These are phyloP conservation scores for Epinotia brunnichana DNA, from an alignment of 2,888 invertebrate genomes.

Conservation along the genomic window DNA sequence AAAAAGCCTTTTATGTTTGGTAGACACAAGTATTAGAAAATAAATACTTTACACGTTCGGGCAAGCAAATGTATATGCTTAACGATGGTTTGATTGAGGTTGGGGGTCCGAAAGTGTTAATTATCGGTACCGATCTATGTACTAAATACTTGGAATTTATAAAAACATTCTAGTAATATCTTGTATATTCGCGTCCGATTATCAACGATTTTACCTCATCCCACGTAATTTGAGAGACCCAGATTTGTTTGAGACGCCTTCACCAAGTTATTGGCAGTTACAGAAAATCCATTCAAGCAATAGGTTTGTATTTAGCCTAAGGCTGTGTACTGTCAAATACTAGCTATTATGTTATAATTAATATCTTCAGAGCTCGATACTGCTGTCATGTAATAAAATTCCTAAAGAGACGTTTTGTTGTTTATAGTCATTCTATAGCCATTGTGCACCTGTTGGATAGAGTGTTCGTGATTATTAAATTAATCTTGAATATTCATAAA, in stretches of 20 bases:
- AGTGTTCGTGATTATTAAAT: constrained; percentile 1
- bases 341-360: constrained; percentile 33
- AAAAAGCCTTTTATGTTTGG: too few species aligned
- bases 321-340: constrained; percentile 28
- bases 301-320: constrained; percentile 20
- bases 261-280: constrained; percentile 19
- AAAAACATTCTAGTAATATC: too few species aligned
- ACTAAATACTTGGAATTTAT: too few species aligned
- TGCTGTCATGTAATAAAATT: constrained; percentile 32
- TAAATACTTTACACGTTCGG: too few species aligned
- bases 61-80: too few species aligned
- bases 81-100: too few species aligned
- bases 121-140: too few species aligned
- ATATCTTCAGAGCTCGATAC: constrained; percentile 34
- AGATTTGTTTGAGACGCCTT: constrained; percentile 10
- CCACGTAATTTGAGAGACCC: constrained; percentile 6
- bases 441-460: background rate
- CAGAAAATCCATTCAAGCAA: constrained; percentile 28
- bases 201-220: background rate
- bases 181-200: background rate
- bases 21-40: too few species aligned
- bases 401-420: constrained; percentile 25
- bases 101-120: too few species aligned
- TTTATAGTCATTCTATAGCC: constrained; percentile 24
- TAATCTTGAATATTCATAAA: background rate